Evolutionary conservation across 2,113 vertebrate species (phyloP), one percentile per base, ranked within the genome.

Genomic region (Hemibagrus wyckioides): DNA sequence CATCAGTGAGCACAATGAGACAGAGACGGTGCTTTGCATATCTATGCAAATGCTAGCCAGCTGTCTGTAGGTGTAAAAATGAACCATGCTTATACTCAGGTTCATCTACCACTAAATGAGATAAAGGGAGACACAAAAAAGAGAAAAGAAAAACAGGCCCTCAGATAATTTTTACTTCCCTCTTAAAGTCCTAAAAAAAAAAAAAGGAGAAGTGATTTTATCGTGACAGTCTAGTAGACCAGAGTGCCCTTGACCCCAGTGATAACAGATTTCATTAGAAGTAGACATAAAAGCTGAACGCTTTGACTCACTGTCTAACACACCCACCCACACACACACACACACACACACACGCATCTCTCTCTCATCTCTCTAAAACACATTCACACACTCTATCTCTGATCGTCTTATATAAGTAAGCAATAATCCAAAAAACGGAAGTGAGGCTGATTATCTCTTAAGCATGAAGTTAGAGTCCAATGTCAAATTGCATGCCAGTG

Each of bases 41-140:
- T 93, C 89, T 93, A 94, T 95, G 94, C 92, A 95, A 96, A 95
- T 95, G 73, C 56, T 48, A 85, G 82, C 69, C 82, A n/a, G 54
- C 44, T 65, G 61, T 88, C 90, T 88, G 25, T 19, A 88, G 67
- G 84, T 41, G 54, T 85, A 87, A 65, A 92, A 91, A 87, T 71
- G 36, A 87, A 86, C 90, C n/a, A 65, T 71, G 89, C 85, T 80
- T 36, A 36, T 59, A 83, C 89, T 75, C 88, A 88, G 86, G 88
- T 90, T 89, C 83, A 92, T 89, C 89, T 84, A 65, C 90, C 79
- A 33, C 90, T 85, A 89, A 94, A 92, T 88, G 87, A 86, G 93
- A 92, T 65, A 63, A 91, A 88, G 82, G 84, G 84, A 93, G 36
- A 39, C 56, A 10, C 15, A 9, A 88, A 36, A 90, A 76, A 91